Percentiles rank a stretch among this genome's conserved stretches.
phyloP scores from a whole-genome alignment of 2,797 vertebrate genomes.

The Poeciliopsis turneri region DNA sequence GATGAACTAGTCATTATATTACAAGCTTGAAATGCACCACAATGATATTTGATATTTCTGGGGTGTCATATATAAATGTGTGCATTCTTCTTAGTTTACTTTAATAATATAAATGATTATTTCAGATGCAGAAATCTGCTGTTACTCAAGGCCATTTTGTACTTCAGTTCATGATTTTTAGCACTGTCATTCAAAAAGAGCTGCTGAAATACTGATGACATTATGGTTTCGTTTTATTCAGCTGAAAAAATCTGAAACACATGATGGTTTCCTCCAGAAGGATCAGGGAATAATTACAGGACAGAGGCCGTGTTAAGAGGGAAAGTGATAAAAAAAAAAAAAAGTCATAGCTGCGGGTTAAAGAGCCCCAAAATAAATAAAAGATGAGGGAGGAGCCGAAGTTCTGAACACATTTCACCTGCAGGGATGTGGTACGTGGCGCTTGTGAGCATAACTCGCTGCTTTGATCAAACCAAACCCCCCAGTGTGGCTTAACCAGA shows the following conservation, averaged over 20 bases:
- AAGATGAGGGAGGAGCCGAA: constrained; percentile 32
- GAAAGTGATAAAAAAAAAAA: constrained; percentile 42
- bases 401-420: constrained; percentile 62
- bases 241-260: not conserved
- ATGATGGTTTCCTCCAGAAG: not conserved
- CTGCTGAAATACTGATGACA: not conserved
- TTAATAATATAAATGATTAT: not conserved
- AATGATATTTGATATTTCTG: constrained; percentile 14
- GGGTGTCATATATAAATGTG: not conserved
- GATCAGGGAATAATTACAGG: constrained; percentile 1
- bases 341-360: constrained; percentile 45
- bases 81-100: constrained; percentile 1
- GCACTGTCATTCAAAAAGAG: not conserved
- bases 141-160: not conserved
- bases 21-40: constrained; percentile 17
- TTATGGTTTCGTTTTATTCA: not conserved
- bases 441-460: constrained; percentile 76
- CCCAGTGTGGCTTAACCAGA: constrained; percentile 67
- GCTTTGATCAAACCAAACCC: constrained; percentile 79
- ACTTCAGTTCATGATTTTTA: not conserved
- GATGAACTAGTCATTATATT: constrained; percentile 66
- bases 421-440: constrained; percentile 75
- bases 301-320: constrained; percentile 22
- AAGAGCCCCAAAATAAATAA: constrained; percentile 58
- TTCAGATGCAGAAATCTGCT: not conserved